Percentiles rank a stretch among this genome's conserved stretches.
phyloP scores from a whole-genome alignment of 2,113 vertebrate species.

The Tenrec ecaudatus region DNA sequence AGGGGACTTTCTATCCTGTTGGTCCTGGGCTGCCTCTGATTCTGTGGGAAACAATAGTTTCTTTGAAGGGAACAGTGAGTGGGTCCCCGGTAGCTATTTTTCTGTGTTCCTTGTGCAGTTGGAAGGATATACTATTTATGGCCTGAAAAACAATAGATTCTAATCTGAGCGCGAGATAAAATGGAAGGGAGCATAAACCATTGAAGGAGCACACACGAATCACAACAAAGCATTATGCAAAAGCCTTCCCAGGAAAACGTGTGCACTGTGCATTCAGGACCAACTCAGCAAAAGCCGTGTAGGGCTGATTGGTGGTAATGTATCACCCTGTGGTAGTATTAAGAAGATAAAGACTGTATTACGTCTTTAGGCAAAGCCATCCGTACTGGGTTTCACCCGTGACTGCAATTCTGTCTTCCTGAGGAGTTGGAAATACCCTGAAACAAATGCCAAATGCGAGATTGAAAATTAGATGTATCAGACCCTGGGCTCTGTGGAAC shows the following conservation, averaged over 20 bases:
- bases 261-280: conserved; percentile 32
- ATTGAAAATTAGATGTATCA: conserved; percentile 64
- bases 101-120: conserved; percentile 55
- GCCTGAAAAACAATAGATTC: conserved; percentile 60
- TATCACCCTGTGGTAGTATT: conserved; percentile 41
- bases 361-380: background rate
- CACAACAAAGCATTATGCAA: conserved; percentile 59
- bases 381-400: background rate
- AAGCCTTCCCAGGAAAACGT: conserved; percentile 48
- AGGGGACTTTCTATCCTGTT: background rate
- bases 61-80: conserved; percentile 24
- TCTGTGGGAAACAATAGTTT: conserved; percentile 40
- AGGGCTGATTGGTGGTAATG: background rate
- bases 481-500: background rate
- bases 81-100: conserved; percentile 42
- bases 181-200: conserved; percentile 35
- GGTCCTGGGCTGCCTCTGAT: conserved; percentile 11
- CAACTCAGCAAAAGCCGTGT: background rate
- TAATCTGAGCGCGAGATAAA: conserved; percentile 68
- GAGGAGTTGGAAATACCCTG: conserved; percentile 54
- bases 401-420: conserved; percentile 58
- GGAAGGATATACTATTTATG: conserved; percentile 58
- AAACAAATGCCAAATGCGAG: conserved; percentile 62
- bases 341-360: conserved; percentile 57
- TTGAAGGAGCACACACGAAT: conserved; percentile 49